Conservation (phyloP, 2,113 vertebrate genomes). For the Xiphorhynchus elegans region DNA sequence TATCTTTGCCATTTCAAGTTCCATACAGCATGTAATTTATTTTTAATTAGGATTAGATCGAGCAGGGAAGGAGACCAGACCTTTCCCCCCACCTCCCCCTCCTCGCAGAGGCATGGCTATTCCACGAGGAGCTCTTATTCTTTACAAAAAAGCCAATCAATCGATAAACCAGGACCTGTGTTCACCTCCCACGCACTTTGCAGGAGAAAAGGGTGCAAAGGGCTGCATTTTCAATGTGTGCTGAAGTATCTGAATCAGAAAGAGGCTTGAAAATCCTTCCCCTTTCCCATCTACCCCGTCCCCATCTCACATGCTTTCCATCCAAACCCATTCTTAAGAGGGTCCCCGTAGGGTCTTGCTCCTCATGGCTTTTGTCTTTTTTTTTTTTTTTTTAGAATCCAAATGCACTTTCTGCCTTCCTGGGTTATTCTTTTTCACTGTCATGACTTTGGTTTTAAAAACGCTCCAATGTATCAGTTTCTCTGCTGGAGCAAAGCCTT, state of each 20-base stretch:
- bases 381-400: background rate
- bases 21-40: slow-evolving; percentile 80
- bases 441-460: background rate
- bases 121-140: slow-evolving; percentile 44
- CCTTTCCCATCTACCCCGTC: background rate
- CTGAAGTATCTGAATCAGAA: slow-evolving; percentile 5
- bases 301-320: background rate
- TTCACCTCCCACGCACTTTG: background rate
- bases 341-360: background rate
- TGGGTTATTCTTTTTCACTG: background rate
- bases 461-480: background rate
- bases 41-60: slow-evolving; percentile 84
- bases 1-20: slow-evolving; percentile 78
- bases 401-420: background rate
- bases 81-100: background rate
- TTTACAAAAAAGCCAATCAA: slow-evolving; percentile 17
- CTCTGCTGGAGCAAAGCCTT: background rate
- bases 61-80: slow-evolving; percentile 61
- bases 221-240: background rate
- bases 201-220: background rate
- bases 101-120: slow-evolving; percentile 25
- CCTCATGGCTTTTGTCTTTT: background rate
- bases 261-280: background rate
- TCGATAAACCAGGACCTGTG: background rate
- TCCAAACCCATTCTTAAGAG: background rate